Evolutionary conservation across 2,888 invertebrate genomes (phyloP), one percentile per base, ranked within the genome.

Genomic region (Pseudococcus longispinus): DNA sequence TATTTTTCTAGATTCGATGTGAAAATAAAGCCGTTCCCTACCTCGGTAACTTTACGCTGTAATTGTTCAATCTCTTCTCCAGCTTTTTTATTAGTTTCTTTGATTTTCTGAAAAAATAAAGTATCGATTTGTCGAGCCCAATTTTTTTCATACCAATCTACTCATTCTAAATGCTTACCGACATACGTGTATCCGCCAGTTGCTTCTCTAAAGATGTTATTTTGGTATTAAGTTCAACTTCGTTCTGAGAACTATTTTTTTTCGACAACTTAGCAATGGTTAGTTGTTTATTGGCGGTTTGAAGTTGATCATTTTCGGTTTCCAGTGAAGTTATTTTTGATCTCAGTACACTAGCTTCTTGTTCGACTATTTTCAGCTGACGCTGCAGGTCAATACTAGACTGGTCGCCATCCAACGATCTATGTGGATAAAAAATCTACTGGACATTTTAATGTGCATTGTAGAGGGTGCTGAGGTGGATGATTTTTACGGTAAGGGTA

Each of bases 301-400:
- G 91, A 84, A 96, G 90, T 90, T 94, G 95, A 88, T 96, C 96
- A 90, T 95, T 95, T 90, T 96, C 96, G 51, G 91, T 91, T 91
- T 96, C 95, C 32, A 96, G 90, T 46, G 92, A 92, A 90, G 94
- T 93, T 23, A 94, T 93, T 91, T 94, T 95, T 42, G 93, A 92
- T 88, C 95, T 92, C 84, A 95, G 91, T 84, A 94, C 93, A 85
- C 92, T 92, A 2, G 94, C 94, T 91, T 96, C 96, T 91, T 95
- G 95, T 90, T 96, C 95, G 85, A 95, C 93, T 0, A 94, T 92
- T 91, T 95, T 94, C 77, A 96, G 91, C 90, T 96, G 95, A 87
- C 94, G 91, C 90, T 94, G 94, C 80, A 95, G 90, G 90, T 96
- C 95, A 13, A 95, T 91, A 88, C 93, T 92, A 90, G 93, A 93